Evolutionary conservation across 2,113 vertebrate species (phyloP), one percentile per base, ranked within the genome.

Genomic region (Oplegnathus fasciatus): DNA sequence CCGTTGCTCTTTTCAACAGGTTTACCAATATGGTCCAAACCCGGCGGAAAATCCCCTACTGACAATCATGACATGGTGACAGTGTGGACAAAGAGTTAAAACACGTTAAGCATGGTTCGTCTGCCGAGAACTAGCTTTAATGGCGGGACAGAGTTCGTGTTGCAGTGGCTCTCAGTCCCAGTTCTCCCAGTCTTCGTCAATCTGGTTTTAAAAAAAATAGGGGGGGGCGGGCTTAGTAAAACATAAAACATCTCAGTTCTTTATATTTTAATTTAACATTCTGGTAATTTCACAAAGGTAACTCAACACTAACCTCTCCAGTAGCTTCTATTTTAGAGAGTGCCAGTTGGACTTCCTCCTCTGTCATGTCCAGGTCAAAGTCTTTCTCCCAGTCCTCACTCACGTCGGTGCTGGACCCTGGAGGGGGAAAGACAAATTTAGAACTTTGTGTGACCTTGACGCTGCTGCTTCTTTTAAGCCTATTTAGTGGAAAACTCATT

Each of bases 301-400:
- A 8, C 4, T 34, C 7, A 11, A 42, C 5, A 87, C 88, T 24
- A 13, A 94, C 98, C 97, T 99, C 97, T 78, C 95, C 97, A 2
- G 98, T 95, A 73, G 96, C 94, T 1, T 97, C 97, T 66, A 97
- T 96, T 94, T 97, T 97, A 0, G 98, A 97, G 14, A 99, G 96
- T 0, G 97, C 98, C 94, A 98, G 84, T 89, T 99, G 98, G 40
- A 99, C 98, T 88, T 99, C 98, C 64, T 99, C 98, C 60, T 99
- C 98, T 0, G 98, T 99, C 98, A 99, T 99, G 94, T 99, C 98
- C 95, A 99, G 91, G 86, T 99, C 98, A 81, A 99, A 99, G 88
- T 99, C 98, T 91, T 99, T 99, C 58, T 99, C 98, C 98, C 98
- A 99, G 94, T 99, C 98, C 89, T 99, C 98, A 1, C 98, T 99